Conservation (phyloP, 2,113 vertebrate species). For the Oryctolagus cuniculus region mOryCun1.1 NC_091435.1:151352001-151352500, state of each 20-base stretch:
- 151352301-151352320: background rate
- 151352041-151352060: background rate
- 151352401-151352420: conserved; percentile 99
- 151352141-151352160: conserved; percentile 42
- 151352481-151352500: background rate
- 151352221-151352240: conserved; percentile 19
- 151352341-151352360: conserved; percentile 97
- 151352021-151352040: conserved; percentile 27
- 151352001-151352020: background rate
- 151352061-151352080: conserved; percentile 24
- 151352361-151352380: conserved; percentile 99
- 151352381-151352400: conserved; percentile 99
- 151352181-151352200: background rate
- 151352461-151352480: conserved; percentile 48
- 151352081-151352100: conserved; percentile 5
- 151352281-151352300: conserved; percentile 18
- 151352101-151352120: background rate
- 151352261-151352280: conserved; percentile 28
- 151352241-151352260: background rate
- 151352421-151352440: conserved; percentile 98
- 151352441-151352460: conserved; percentile 76
- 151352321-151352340: conserved; percentile 10
- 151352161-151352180: background rate
- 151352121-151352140: conserved; percentile 15
- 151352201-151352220: background rate